Base-by-base conservation (phyloP, 2,888 invertebrate genomes). In the Cecidostiba fungosa region DNA sequence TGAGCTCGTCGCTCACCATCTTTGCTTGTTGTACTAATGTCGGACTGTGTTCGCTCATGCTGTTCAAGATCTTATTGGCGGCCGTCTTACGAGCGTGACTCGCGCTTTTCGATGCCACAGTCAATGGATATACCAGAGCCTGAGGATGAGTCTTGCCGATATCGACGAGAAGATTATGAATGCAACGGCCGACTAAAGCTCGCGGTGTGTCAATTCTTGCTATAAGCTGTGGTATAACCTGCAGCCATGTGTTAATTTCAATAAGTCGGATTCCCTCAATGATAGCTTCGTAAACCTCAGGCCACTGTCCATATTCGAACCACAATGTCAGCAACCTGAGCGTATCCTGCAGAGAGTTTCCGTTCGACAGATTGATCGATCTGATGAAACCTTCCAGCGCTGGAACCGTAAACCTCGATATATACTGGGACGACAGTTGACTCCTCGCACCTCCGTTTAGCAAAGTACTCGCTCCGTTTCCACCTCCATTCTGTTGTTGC, bases 71-170 rank as follows among this genome's bases (percentile, higher is more conserved):
- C 93, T 98, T 98, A 92, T 98, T 97, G 0, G 99, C 99, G 0
- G 99, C 99, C 88, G 96, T 97, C 90, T 97, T 96, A 0, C 99
- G 96, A 10, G 97, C 96, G 73, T 95, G 94, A 85, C 98, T 98
- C 0, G 97, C 97, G 12, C 98, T 98, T 92, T 99, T 99, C 0
- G 98, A 97, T 0, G 99, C 99, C 0, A 99, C 99, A 0, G 99
- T 99, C 86, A 99, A 94, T 0, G 99, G 99, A 93, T 99, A 99
- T 0, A 99, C 98, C 72, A 99, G 94, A 0, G 99, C 99, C 94
- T 99, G 98, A 3, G 99, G 99, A 94, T 99, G 99, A 43, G 97
- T 97, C 93, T 99, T 99, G 8, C 99, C 99, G 87, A 99, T 98
- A 91, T 99, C 99, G 86, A 98, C 98, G 26, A 99, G 94, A 29